These are phyloP conservation scores for Samia ricini DNA, from an alignment of 1,140 invertebrate species.

Conservation along the genomic window DNA sequence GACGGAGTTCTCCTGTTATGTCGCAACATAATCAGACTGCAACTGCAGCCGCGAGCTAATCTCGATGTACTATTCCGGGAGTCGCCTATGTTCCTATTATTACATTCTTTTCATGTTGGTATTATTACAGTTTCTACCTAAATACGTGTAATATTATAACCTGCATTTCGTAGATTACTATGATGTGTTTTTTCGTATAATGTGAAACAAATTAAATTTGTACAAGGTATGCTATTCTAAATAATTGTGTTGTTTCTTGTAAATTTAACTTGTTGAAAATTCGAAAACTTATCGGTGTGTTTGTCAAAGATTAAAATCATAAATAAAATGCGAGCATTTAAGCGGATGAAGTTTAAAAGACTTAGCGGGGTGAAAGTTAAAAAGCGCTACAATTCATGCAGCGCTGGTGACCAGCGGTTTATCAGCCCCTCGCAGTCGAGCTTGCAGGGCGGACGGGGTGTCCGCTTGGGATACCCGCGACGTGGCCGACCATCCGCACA, in stretches of 20 bases:
- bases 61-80: conserved; percentile 60
- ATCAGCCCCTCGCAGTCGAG: conserved; percentile 47
- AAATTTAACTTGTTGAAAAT: conserved; percentile 28
- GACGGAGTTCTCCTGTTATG: conserved; percentile 48
- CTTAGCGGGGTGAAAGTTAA: conserved; percentile 69
- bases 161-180: not conserved
- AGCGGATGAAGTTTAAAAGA: conserved; percentile 65
- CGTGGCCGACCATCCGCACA: conserved; percentile 36
- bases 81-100: conserved; percentile 44
- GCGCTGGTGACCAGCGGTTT: conserved; percentile 71
- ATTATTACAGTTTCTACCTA: conserved; percentile 32
- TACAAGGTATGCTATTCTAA: conserved; percentile 15
- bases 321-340: conserved; percentile 62
- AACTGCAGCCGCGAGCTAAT: conserved; percentile 66
- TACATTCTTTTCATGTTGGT: conserved; percentile 48
- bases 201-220: conserved; percentile 4
- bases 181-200: not conserved
- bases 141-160: not conserved
- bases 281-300: conserved; percentile 39
- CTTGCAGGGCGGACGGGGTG: conserved; percentile 25
- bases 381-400: conserved; percentile 74
- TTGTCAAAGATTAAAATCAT: conserved; percentile 56
- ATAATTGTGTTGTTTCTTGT: conserved; percentile 33
- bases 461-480: not conserved
- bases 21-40: conserved; percentile 62